These are phyloP conservation scores for Noctua janthina DNA, from an alignment of 2,888 invertebrate genomes.

Conservation along the genomic window DNA sequence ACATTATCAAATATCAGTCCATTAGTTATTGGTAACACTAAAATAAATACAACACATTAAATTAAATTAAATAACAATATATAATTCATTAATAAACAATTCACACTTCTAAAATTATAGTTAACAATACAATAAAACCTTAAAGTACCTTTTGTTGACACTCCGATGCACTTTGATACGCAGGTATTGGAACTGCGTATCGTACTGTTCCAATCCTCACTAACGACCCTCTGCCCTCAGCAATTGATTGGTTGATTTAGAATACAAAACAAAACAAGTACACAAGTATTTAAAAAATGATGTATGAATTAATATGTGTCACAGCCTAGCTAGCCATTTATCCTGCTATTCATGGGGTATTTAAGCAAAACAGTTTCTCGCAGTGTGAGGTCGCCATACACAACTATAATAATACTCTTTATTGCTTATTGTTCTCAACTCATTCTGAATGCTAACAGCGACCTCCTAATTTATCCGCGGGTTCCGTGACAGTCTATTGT, in stretches of 20 bases:
- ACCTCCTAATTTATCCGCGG: slow-evolving; percentile 77
- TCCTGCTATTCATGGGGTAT: slow-evolving; percentile 39
- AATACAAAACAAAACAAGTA: background rate
- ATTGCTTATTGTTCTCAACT: slow-evolving; percentile 74
- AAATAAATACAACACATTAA: background rate
- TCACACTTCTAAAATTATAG: background rate
- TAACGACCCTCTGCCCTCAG: background rate
- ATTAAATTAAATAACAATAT: background rate
- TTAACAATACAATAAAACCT: background rate
- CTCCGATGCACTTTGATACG: background rate
- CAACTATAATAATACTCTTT: slow-evolving; percentile 58
- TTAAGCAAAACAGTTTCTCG: slow-evolving; percentile 60
- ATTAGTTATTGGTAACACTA: background rate
- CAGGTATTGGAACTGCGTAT: too few species aligned
- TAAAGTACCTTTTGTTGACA: background rate
- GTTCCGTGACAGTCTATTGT: slow-evolving; percentile 78
- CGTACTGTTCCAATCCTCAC: background rate
- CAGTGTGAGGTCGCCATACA: slow-evolving; percentile 63
- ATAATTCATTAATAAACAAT: background rate
- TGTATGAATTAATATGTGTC: slow-evolving; percentile 10
- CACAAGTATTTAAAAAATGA: background rate
- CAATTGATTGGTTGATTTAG: background rate
- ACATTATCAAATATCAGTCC: background rate
- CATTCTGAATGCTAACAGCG: slow-evolving; percentile 75
- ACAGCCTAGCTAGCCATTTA: slow-evolving; percentile 25